Conservation (phyloP, 2,113 vertebrate genomes). For the Amblyopsis rosae region DNA sequence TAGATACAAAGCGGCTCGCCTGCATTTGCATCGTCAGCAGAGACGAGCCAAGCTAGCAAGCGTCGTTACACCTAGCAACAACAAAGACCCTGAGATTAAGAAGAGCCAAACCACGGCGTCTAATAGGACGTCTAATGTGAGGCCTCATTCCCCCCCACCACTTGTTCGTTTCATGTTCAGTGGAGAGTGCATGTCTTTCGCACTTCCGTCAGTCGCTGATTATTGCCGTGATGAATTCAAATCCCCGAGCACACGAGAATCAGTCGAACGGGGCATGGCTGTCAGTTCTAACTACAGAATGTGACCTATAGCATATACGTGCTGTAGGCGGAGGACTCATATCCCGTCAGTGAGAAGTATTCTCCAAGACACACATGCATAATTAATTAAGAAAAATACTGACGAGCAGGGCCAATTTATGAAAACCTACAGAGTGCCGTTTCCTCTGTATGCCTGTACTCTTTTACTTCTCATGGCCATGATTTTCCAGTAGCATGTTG, state of each 20-base stretch:
- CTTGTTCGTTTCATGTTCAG: conserved; percentile 70
- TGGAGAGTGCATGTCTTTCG: conserved; percentile 69
- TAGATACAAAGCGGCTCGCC: conserved; percentile 64
- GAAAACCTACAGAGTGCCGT: conserved; percentile 3
- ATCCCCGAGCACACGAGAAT: conserved; percentile 73
- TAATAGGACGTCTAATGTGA: conserved; percentile 9
- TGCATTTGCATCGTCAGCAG: conserved; percentile 76
- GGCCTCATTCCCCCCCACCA: conserved; percentile 61
- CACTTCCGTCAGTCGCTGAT: conserved; percentile 74
- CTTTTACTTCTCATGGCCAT: conserved; percentile 9
- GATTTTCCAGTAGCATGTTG: conserved; percentile 11
- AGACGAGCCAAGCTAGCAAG: conserved; percentile 68
- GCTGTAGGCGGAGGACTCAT: conserved; percentile 58
- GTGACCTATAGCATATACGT: conserved; percentile 64
- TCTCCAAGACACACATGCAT: conserved; percentile 54
- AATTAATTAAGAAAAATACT: conserved; percentile 60
- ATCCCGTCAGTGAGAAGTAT: conserved; percentile 70
- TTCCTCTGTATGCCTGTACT: not conserved
- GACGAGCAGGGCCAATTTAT: conserved; percentile 32
- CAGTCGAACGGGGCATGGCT: conserved; percentile 64
- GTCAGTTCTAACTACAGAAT: conserved; percentile 72
- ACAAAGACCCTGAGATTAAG: conserved; percentile 70
- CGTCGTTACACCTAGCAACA: conserved; percentile 68
- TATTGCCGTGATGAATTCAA: conserved; percentile 74
- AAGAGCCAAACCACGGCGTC: conserved; percentile 59